Evolutionary conservation across 64 coral and sea anemone species (phyloP).

Genomic region (Montipora efflorescens): DNA sequence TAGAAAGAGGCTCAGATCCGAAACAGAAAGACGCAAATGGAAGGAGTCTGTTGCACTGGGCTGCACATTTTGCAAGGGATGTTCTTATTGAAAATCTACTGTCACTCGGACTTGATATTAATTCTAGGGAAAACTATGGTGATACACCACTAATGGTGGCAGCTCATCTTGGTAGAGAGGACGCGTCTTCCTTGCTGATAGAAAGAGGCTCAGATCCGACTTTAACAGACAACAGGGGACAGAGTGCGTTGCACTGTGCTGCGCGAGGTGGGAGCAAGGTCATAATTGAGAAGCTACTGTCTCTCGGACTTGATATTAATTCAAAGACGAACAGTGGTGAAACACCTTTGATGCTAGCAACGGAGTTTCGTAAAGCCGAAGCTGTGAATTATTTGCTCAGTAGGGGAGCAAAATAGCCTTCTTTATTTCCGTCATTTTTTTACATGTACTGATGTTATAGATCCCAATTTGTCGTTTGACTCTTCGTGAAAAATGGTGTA

Average conservation of each 20-base stretch:
- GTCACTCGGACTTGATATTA: background rate
- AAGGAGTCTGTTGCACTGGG: background rate
- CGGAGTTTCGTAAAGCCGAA: background rate
- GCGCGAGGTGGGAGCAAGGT: background rate
- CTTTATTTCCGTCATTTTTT: too few species aligned
- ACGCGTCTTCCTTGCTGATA: background rate
- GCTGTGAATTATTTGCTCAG: background rate
- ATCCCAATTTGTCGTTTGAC: too few species aligned
- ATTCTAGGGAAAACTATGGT: slow-evolving; percentile 1
- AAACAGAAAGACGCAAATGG: background rate
- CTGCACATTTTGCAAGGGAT: background rate
- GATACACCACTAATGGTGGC: background rate
- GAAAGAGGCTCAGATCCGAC: background rate
- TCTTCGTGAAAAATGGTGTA: too few species aligned
- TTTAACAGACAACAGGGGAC: background rate
- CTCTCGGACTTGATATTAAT: background rate
- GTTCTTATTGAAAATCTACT: background rate
- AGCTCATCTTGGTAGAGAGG: too few species aligned
- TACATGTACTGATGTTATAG: too few species aligned
- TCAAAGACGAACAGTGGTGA: background rate
- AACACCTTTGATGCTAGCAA: background rate
- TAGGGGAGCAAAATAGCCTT: background rate
- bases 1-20: background rate
- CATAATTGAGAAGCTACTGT: slow-evolving; percentile 12
- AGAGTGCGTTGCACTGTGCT: background rate